Conservation (phyloP, 2,797 vertebrate species). For the Sitta carolinensis region DNA sequence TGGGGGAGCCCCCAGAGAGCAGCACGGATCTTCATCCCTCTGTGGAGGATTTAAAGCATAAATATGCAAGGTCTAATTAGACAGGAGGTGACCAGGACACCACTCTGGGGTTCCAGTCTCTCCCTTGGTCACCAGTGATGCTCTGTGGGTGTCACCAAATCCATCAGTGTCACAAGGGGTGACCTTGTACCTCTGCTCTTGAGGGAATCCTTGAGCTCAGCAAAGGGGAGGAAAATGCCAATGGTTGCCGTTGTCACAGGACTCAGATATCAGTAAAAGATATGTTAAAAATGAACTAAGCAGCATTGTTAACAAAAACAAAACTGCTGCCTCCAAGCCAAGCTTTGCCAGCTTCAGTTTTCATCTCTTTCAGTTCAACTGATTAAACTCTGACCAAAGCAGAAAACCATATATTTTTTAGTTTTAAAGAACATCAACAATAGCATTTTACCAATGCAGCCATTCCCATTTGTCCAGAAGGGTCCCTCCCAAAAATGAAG, state of each 20-base stretch:
- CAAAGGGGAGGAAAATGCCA: not conserved
- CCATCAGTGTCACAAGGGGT: not conserved
- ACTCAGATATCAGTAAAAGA: not conserved
- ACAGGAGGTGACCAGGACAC: not conserved
- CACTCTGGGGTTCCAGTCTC: not conserved
- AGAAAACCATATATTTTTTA: not conserved
- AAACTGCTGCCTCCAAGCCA: not conserved
- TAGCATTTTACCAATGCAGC: not conserved
- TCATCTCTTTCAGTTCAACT: not conserved
- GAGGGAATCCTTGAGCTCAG: not conserved
- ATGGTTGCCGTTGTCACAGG: not conserved
- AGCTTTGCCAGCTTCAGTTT: not conserved
- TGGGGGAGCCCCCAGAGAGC: too few species aligned
- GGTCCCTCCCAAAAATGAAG: not conserved
- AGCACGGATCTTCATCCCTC: fast-evolving
- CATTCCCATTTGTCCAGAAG: not conserved
- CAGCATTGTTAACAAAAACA: not conserved
- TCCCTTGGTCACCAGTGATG: not conserved
- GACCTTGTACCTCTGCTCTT: not conserved
- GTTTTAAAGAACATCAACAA: not conserved
- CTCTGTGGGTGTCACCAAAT: not conserved
- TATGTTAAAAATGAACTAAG: not conserved
- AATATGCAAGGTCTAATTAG: not conserved
- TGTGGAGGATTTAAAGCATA: not conserved
- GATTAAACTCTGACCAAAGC: not conserved